Base-by-base conservation (phyloP, 2,797 vertebrate genomes). In the Acanthiza pusilla region DNA sequence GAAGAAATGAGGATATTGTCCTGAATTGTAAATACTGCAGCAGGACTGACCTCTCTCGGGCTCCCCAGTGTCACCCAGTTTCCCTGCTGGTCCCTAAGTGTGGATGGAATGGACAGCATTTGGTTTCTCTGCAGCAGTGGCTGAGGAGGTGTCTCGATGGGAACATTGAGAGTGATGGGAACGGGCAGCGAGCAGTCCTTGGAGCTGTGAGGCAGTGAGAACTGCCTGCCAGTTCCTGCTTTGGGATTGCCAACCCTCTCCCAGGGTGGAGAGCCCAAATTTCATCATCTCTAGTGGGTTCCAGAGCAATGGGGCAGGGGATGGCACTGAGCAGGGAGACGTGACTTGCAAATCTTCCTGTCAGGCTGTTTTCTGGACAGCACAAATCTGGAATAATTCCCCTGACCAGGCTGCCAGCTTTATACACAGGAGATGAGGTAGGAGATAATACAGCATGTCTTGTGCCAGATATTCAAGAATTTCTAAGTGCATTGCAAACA, bases 401-500 rank as follows among this genome's bases (percentile, higher is more conserved):
- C 45, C 30, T 53, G 63, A 38, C 71, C 45, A 54, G 32, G 51
- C 70, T 5, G 26, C 83, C 88, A 81, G 62, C 55, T 95, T 76
- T 78, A 90, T 63, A 61, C 26, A 27, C 48, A 60, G 76, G 70
- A 92, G 89, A 65, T 88, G 79, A 88, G 51, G 79, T 47, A 66
- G 54, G 82, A 88, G 88, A 83, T 91, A 88, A 91, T 78, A 68
- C 2, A 4, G 51, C 30, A 15, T 32, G 51, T 53, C 62, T 85
- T 62, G 76, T 91, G 85, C 89, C 93, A 95, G 85, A 66, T 94
- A 88, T 78, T 88, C 40, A 75, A 89, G 94, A 85, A 68, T 78
- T 92, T 86, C 89, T 43, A 40, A 86, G 83, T 80, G 10, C 29
- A 5, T 43, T 42, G 62, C 58, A 72, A 83, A 62, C 55, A 65